Conservation (phyloP, 2,888 invertebrate species). For the Drosophila ezoana region DNA sequence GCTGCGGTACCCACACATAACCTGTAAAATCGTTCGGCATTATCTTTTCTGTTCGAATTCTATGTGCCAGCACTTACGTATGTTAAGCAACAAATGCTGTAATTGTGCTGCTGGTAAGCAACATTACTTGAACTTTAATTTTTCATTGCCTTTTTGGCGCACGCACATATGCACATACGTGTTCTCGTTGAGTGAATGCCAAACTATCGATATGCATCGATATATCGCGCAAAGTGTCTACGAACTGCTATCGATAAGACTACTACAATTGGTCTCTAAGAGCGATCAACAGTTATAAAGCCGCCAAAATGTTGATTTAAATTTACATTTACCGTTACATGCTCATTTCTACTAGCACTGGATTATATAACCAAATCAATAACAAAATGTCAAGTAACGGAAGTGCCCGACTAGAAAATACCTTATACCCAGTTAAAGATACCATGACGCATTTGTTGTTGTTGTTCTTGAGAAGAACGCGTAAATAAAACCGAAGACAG, state of each 20-base stretch:
- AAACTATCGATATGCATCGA: constrained; percentile 14
- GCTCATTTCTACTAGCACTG: too few relatives aligned
- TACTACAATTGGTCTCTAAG: not conserved
- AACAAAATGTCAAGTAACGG: too few relatives aligned
- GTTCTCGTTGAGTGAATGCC: constrained; percentile 33
- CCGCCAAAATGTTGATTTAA: too few relatives aligned
- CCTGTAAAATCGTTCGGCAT: constrained; percentile 22
- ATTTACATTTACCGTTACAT: too few relatives aligned
- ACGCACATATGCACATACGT: constrained; percentile 43
- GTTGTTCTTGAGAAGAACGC: too few relatives aligned
- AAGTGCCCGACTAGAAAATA: too few relatives aligned
- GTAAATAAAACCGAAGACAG: too few relatives aligned
- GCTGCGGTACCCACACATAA: constrained; percentile 43
- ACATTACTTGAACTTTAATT: constrained; percentile 41
- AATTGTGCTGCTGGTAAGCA: constrained; percentile 28
- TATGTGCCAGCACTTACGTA: constrained; percentile 28
- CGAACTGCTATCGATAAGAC: constrained; percentile 12
- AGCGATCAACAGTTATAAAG: not conserved
- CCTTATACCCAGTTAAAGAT: too few relatives aligned
- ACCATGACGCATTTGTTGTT: too few relatives aligned
- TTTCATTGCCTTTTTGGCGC: constrained; percentile 42
- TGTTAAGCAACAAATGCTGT: constrained; percentile 23
- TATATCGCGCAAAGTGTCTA: not conserved
- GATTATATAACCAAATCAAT: too few relatives aligned
- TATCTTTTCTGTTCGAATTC: too few relatives aligned